phyloP scores from a whole-genome alignment of 1,140 invertebrate genomes.

The Drosophila biarmipes region DNA sequence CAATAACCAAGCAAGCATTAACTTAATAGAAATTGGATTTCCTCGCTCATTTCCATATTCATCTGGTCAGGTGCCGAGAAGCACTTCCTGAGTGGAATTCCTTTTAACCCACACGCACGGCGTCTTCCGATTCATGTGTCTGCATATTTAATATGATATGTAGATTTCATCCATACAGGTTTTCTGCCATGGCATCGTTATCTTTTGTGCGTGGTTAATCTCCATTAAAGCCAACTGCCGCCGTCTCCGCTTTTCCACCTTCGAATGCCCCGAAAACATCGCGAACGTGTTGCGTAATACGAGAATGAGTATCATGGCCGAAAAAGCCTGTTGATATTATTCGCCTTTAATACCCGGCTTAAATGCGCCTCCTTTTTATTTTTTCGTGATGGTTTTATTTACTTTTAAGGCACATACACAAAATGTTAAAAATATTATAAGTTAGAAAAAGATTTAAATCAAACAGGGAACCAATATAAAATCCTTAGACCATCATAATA shows the following conservation, averaged over 20 bases:
- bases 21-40: constrained; percentile 37
- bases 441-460: too few species aligned
- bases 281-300: neutral
- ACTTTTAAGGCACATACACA: too few species aligned
- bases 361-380: neutral
- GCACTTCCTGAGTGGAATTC: constrained; percentile 22
- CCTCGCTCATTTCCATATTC: constrained; percentile 51
- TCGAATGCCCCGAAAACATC: neutral
- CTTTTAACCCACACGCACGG: constrained; percentile 18
- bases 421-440: too few species aligned
- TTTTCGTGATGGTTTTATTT: neutral
- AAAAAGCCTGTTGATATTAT: constrained; percentile 15
- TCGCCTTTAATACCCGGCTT: neutral
- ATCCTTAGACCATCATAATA: too few species aligned
- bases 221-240: constrained; percentile 32
- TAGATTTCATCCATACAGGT: constrained; percentile 40
- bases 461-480: too few species aligned
- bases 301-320: constrained; percentile 3
- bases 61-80: constrained; percentile 39
- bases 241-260: constrained; percentile 11
- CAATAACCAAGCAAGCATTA: constrained; percentile 12
- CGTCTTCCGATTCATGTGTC: constrained; percentile 39
- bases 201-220: constrained; percentile 52
- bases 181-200: constrained; percentile 18
- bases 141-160: constrained; percentile 60